Base-by-base conservation (phyloP, 2,888 invertebrate genomes). In the Diaprepes abbreviatus region DNA sequence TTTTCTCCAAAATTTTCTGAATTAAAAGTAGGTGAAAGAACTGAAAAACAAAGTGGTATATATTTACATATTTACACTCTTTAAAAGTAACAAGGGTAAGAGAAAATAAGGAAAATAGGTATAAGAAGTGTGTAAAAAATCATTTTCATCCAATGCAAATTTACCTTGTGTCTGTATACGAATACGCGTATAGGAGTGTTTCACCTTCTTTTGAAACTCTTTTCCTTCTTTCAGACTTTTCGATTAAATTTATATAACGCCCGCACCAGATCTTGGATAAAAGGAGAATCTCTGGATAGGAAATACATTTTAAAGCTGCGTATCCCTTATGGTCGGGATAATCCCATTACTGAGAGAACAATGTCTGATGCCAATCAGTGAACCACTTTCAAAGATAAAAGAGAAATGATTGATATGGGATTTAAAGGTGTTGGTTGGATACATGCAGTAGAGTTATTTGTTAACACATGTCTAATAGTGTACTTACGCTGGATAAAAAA, bases 291-390 rank as follows among this genome's bases (percentile, higher is more conserved):
- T 12, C 21, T 24, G 38, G 38, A 57, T 38, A 57, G 38, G 38
- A 57, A 57, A 57, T 57, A 38, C 12, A 57, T 57, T 57, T 57
- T 57, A 57, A 57, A 57, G 58, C 38, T 58, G 28, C 58, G 58
- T 58, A 40, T 57, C 57, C 24, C 57, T n/a, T 58, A 40, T 40
- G 58, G 10, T 16, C 24, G 43, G 58, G 58, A 43, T 58, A 58
- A 58, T 43, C 58, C 58, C 31, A 14, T 16, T 14, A 40, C 40
- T 6, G 40, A 43, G 16, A 19, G 43, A 43, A 36, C 17, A 43
- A 28, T 38, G 40, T 16, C 31, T 28, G 16, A 9, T 24, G 36
- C 28, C 28, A 40, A 40, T 40, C 40, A 40, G 40, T 17, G 7
- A 9, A 40, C 6, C 38, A 3, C 16, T 40, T 40, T 19, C 40